Conservation (phyloP, 1,140 invertebrate species). For the Diorhabda elongata region DNA sequence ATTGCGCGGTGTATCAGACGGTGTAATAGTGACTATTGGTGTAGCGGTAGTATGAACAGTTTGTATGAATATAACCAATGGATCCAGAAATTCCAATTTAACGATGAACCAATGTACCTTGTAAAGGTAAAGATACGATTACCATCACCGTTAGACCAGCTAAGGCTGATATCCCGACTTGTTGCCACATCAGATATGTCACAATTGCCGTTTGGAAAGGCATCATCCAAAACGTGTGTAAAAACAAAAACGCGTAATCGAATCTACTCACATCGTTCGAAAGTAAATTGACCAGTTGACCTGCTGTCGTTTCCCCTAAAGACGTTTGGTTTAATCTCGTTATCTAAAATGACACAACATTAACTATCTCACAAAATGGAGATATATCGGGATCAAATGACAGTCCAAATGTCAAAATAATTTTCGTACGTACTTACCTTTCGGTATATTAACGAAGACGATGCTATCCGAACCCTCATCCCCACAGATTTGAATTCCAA, state of each 20-base stretch:
- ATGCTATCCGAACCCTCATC: conserved; percentile 57
- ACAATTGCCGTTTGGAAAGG: conserved; percentile 61
- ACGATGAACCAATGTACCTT: conserved; percentile 49
- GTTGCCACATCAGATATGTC: conserved; percentile 63
- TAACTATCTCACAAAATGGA: no score
- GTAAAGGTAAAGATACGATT: conserved; percentile 60
- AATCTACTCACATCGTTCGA: conserved; percentile 77
- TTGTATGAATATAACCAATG: no score
- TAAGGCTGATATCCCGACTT: conserved; percentile 63
- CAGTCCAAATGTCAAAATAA: no score
- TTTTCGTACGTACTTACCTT: conserved; percentile 50
- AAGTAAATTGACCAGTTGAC: conserved; percentile 80
- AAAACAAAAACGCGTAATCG: conserved; percentile 57
- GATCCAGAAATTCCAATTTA: no score
- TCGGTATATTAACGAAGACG: conserved; percentile 59
- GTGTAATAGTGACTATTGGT: no score
- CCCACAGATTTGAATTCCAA: conserved; percentile 52
- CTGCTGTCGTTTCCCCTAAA: conserved; percentile 70
- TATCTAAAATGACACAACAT: conserved; percentile 60
- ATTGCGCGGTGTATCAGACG: no score
- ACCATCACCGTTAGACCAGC: conserved; percentile 63
- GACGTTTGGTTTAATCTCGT: conserved; percentile 58
- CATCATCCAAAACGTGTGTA: conserved; percentile 65
- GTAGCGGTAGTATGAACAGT: no score
- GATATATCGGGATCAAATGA: no score